Conservation (phyloP, 2,113 vertebrate genomes). For the Leuciscus idus region DNA sequence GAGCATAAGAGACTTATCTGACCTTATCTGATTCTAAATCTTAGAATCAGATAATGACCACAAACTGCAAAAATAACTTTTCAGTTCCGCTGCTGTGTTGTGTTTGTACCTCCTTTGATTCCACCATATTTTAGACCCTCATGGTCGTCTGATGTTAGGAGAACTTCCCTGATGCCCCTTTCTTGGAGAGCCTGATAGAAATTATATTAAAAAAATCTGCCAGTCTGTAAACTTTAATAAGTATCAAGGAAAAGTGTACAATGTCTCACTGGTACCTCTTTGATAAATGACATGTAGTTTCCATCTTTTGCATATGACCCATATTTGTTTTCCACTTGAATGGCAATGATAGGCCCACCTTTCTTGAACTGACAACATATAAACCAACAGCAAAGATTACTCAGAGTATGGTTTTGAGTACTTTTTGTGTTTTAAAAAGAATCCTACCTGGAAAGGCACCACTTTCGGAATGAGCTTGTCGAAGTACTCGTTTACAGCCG, state of each 20-base stretch:
- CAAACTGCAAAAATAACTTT: not conserved
- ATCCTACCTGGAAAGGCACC: constrained; percentile 84
- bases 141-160: constrained; percentile 85
- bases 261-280: constrained; percentile 76
- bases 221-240: not conserved
- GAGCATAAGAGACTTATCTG: too few relatives aligned
- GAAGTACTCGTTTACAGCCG: constrained; percentile 84
- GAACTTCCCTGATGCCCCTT: constrained; percentile 85
- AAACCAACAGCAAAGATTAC: not conserved
- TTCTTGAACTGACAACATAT: constrained; percentile 82
- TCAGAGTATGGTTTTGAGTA: not conserved
- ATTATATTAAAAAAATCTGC: not conserved
- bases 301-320: constrained; percentile 87
- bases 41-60: too few relatives aligned
- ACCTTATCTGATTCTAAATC: not conserved
- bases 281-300: constrained; percentile 86
- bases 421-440: not conserved
- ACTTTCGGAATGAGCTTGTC: constrained; percentile 82
- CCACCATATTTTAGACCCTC: constrained; percentile 76
- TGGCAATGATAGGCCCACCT: constrained; percentile 92
- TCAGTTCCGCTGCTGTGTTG: not conserved
- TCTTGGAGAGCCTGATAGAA: constrained; percentile 79
- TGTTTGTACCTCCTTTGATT: constrained; percentile 82
- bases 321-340: constrained; percentile 94
- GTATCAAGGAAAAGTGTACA: not conserved